Conservation (phyloP, 2,888 invertebrate species). For the Bruchidius siliquastri region DNA sequence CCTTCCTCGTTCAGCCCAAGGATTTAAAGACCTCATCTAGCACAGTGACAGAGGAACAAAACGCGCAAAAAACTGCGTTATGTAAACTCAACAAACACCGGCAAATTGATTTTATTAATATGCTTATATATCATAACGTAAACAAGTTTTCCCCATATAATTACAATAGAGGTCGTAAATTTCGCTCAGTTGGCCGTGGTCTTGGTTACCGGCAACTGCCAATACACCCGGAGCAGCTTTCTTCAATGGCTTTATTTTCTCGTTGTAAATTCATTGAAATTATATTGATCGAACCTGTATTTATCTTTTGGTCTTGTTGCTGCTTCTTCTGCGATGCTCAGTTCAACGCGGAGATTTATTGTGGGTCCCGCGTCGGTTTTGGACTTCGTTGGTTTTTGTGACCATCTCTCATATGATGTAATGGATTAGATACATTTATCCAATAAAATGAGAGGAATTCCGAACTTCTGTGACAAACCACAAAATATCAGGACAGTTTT, state of each 20-base stretch:
- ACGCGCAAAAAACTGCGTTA: neutral
- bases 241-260: slow-evolving; percentile 45
- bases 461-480: too few species aligned
- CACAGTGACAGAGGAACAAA: neutral
- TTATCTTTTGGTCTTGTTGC: slow-evolving; percentile 23
- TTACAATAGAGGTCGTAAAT: slow-evolving; percentile 44
- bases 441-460: too few species aligned
- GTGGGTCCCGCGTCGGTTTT: neutral
- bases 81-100: neutral
- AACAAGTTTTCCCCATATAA: slow-evolving; percentile 30
- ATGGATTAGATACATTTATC: too few species aligned
- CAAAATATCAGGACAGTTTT: too few species aligned
- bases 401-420: neutral
- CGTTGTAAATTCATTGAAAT: slow-evolving; percentile 39
- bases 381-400: neutral
- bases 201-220: slow-evolving; percentile 33
- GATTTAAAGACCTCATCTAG: too few species aligned
- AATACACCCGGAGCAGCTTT: slow-evolving; percentile 36
- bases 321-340: neutral
- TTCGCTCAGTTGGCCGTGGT: slow-evolving; percentile 25
- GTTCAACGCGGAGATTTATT: neutral
- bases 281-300: slow-evolving; percentile 36
- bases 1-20: too few species aligned
- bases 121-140: neutral
- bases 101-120: neutral